phyloP scores from a whole-genome alignment of 2,888 invertebrate species.

The Baronia brevicornis region DNA sequence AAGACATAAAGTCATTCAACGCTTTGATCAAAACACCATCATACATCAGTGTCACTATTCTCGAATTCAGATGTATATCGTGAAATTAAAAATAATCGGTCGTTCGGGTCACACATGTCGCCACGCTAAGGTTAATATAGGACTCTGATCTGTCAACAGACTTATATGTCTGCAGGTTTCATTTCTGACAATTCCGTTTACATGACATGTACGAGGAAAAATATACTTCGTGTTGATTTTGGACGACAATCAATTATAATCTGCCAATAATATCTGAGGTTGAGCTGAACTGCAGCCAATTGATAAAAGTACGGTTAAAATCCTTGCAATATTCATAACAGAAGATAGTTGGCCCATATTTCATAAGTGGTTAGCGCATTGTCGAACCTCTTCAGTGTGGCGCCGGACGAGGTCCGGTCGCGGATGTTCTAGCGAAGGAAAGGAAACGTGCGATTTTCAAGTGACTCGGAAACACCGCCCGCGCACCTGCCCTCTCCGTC shows the following conservation, averaged over 20 bases:
- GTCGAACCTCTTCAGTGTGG: constrained; percentile 21
- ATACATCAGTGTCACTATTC: neutral
- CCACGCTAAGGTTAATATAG: too few species aligned
- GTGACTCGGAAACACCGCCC: constrained; percentile 63
- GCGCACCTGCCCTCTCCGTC: constrained; percentile 76
- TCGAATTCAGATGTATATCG: too few species aligned
- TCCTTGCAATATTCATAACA: constrained; percentile 25
- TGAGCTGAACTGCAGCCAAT: constrained; percentile 42
- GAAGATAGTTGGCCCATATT: constrained; percentile 21
- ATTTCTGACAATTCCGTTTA: constrained; percentile 2
- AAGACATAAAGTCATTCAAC: neutral
- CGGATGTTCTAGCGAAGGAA: constrained; percentile 33
- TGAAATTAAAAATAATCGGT: neutral
- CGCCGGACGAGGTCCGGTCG: constrained; percentile 23
- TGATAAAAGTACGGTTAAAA: constrained; percentile 39
- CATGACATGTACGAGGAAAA: constrained; percentile 26
- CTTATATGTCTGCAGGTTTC: neutral
- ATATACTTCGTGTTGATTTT: constrained; percentile 34
- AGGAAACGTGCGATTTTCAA: constrained; percentile 49
- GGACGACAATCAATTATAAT: constrained; percentile 41
- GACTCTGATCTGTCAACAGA: constrained; percentile 6
- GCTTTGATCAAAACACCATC: neutral
- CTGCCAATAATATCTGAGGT: constrained; percentile 39
- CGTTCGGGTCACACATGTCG: neutral
- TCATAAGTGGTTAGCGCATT: constrained; percentile 18